Conservation (phyloP, 2,888 invertebrate species). For the Panzeria rudis region DNA sequence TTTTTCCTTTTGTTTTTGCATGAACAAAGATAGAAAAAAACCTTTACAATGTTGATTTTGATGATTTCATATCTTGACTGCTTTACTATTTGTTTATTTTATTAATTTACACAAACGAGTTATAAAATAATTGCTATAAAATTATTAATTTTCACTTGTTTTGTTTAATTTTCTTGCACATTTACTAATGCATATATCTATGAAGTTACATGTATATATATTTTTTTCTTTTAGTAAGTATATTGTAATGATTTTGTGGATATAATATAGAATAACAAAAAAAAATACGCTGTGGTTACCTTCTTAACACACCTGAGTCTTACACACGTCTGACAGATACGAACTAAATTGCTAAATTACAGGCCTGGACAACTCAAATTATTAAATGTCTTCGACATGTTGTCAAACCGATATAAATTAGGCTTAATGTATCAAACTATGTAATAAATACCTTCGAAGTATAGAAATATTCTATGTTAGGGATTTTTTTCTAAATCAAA, state of each 20-base stretch:
- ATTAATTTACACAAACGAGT: slow-evolving; percentile 72
- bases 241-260: slow-evolving; percentile 58
- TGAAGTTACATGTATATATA: slow-evolving; percentile 10
- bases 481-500: too few species aligned
- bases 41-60: slow-evolving; percentile 50
- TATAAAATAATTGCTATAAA: slow-evolving; percentile 55
- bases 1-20: slow-evolving; percentile 51
- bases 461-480: too few species aligned
- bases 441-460: too few species aligned
- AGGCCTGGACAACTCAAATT: neutral
- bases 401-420: neutral
- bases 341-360: slow-evolving; percentile 50
- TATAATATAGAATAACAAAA: slow-evolving; percentile 48
- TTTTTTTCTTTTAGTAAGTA: slow-evolving; percentile 39
- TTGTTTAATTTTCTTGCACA: slow-evolving; percentile 69
- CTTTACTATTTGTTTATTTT: slow-evolving; percentile 35
- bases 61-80: slow-evolving; percentile 63
- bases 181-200: slow-evolving; percentile 43
- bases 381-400: neutral
- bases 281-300: slow-evolving; percentile 71
- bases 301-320: slow-evolving; percentile 77
- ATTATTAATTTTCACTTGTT: slow-evolving; percentile 40
- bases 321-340: slow-evolving; percentile 75
- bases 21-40: slow-evolving; percentile 49
- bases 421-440: neutral